Conservation (phyloP, 1,140 invertebrate genomes). For the Drosophila tani region DNA sequence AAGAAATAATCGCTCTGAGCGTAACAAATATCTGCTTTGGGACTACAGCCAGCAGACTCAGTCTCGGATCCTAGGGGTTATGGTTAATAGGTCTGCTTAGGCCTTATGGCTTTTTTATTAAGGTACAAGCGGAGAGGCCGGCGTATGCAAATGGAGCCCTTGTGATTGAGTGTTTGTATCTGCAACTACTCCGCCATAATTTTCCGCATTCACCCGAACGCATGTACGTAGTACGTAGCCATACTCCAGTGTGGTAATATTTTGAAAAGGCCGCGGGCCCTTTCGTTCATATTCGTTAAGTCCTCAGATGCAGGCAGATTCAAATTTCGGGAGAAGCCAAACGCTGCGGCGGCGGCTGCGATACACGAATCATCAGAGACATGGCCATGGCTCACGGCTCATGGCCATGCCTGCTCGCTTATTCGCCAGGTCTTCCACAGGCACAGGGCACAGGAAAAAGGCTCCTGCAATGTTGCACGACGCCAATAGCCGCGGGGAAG, state of each 20-base stretch:
- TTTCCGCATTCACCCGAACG: constrained; percentile 51
- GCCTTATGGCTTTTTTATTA: constrained; percentile 17
- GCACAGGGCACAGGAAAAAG: constrained; percentile 68
- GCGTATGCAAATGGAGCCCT: constrained; percentile 43
- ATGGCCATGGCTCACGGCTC: constrained; percentile 57
- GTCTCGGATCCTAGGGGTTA: constrained; percentile 26
- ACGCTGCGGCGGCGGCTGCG: constrained; percentile 42
- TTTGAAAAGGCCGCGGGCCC: constrained; percentile 64
- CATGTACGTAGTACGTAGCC: constrained; percentile 43
- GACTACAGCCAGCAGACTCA: constrained; percentile 12
- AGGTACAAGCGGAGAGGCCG: constrained; percentile 2
- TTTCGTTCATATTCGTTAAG: constrained; percentile 82
- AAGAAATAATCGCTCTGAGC: constrained; percentile 20
- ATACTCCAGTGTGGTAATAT: constrained; percentile 66
- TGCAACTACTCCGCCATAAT: constrained; percentile 63
- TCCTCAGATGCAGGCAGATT: constrained; percentile 83
- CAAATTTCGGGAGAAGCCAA: constrained; percentile 80
- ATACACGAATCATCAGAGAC: constrained; percentile 75
- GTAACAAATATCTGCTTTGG: constrained; percentile 4
- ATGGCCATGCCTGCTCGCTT: constrained; percentile 41
- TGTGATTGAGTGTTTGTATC: constrained; percentile 78
- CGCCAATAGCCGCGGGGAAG: constrained; percentile 78
- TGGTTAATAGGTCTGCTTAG: constrained; percentile 41
- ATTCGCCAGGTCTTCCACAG: constrained; percentile 43
- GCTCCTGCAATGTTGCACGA: constrained; percentile 82